Percentiles rank a stretch among this genome's conserved stretches.
Evolutionary conservation across 2,888 invertebrate species (phyloP).

Genomic region (Callinectes sapidus): DNA sequence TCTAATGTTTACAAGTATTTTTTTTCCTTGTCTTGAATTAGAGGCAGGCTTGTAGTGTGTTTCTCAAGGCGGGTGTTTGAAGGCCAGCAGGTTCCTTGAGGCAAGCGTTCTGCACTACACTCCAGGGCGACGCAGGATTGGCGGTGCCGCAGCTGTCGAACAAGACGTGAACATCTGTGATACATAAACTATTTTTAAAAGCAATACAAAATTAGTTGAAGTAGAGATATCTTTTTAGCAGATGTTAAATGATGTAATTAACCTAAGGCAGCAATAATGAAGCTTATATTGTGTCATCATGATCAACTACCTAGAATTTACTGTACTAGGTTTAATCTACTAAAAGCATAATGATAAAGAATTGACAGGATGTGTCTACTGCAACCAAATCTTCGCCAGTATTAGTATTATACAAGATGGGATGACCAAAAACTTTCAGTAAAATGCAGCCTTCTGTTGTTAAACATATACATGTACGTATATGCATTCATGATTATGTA

Average conservation of each 20-base stretch:
- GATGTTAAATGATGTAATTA: not conserved
- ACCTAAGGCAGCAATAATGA: slow-evolving; percentile 2
- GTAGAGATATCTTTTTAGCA: slow-evolving; percentile 1
- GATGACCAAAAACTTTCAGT: not conserved
- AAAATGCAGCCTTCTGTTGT: not conserved
- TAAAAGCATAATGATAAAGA: not conserved
- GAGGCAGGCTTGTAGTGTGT: not conserved
- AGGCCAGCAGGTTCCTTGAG: not conserved
- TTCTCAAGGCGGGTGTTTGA: not conserved
- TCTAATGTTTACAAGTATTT: not conserved
- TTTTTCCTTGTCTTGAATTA: not conserved
- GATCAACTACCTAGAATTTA: not conserved
- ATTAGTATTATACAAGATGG: not conserved
- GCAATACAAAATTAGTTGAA: slow-evolving; percentile 16
- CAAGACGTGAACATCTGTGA: slow-evolving; percentile 10
- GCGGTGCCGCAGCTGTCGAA: not conserved
- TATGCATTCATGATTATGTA: not conserved
- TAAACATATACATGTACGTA: too few species aligned
- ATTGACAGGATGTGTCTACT: not conserved
- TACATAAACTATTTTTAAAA: slow-evolving; percentile 19
- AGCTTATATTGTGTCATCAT: not conserved
- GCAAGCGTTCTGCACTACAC: not conserved
- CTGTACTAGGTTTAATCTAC: not conserved
- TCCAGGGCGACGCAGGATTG: not conserved
- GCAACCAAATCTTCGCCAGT: not conserved